These are phyloP conservation scores for Panopea generosa DNA, from an alignment of 2,888 invertebrate species.

Conservation along the genomic window DNA sequence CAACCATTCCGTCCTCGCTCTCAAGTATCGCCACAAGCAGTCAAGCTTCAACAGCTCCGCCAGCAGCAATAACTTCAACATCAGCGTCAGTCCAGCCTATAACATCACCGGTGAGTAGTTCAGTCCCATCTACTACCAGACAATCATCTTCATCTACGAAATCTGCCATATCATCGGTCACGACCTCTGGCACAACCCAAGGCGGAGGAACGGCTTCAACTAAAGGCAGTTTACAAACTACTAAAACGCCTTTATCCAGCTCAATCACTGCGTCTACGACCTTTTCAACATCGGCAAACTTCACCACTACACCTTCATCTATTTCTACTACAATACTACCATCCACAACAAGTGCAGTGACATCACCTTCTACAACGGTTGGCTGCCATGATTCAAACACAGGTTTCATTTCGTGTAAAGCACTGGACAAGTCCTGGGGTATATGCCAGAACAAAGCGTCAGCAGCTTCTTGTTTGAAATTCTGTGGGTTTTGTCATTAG, in stretches of 20 bases:
- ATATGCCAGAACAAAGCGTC: slow-evolving; percentile 34
- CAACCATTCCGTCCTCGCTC: not conserved
- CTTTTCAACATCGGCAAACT: no score
- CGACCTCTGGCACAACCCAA: no score
- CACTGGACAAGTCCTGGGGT: slow-evolving; percentile 30
- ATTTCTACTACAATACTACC: not conserved
- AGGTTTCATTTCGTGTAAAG: slow-evolving; percentile 9
- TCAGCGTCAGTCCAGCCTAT: not conserved
- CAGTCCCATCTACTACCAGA: not conserved
- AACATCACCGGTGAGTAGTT: not conserved
- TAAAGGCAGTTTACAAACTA: no score
- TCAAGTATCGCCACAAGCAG: not conserved
- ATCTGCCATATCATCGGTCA: not conserved
- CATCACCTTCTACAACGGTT: no score
- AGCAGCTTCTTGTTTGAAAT: slow-evolving; percentile 27
- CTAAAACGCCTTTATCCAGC: not conserved
- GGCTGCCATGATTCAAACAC: no score
- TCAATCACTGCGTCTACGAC: not conserved
- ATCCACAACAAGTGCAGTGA: not conserved
- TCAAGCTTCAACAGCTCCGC: not conserved
- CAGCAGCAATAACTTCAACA: not conserved
- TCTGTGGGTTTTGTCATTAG: slow-evolving; percentile 33
- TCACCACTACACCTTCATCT: not conserved
- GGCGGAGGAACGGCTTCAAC: no score
- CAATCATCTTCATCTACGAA: not conserved